Base-by-base conservation (phyloP, 2,888 invertebrate species). In the Ormyrus pomaceus region DNA sequence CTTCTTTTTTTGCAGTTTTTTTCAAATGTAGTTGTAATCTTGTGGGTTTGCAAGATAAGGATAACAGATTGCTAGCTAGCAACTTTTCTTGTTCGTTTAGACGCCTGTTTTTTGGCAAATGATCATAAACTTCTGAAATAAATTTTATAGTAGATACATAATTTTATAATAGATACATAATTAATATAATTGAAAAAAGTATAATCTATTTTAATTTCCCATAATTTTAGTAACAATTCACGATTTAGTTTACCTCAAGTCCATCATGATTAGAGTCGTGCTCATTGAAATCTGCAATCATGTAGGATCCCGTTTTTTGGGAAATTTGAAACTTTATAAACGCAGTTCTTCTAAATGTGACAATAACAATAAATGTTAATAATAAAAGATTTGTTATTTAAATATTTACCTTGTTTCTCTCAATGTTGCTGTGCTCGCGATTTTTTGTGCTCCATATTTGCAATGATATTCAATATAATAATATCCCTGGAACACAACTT, bases 341-440 rank as follows among this genome's bases (percentile, higher is more conserved):
- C 46, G 68, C 56, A 45, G 55, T 69, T 56, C 55, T 55, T 69
- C 56, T 69, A 8, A 55, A 68, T 5, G 62, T 62, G 9, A 45
- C 46, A 58, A 53, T 7, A 53, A 6, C 53, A 53, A 53, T 7
- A 53, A 53, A n/a, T n/a, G n/a, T n/a, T n/a, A n/a, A n/a, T n/a
- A n/a, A n/a, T n/a, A n/a, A n/a, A n/a, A n/a, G n/a, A n/a, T n/a
- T n/a, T n/a, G n/a, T n/a, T n/a, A n/a, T n/a, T n/a, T n/a, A n/a
- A n/a, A n/a, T n/a, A n/a, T n/a, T n/a, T n/a, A n/a, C n/a, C n/a
- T n/a, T n/a, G n/a, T n/a, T n/a, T n/a, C n/a, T n/a, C n/a, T n/a
- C n/a, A n/a, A n/a, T n/a, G n/a, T n/a, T n/a, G n/a, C n/a, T n/a
- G n/a, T n/a, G n/a, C n/a, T n/a, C n/a, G n/a, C n/a, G n/a, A n/a